These are phyloP conservation scores for Octodon degus DNA, from an alignment of 2,113 vertebrate genomes.

Conservation along the genomic window DNA sequence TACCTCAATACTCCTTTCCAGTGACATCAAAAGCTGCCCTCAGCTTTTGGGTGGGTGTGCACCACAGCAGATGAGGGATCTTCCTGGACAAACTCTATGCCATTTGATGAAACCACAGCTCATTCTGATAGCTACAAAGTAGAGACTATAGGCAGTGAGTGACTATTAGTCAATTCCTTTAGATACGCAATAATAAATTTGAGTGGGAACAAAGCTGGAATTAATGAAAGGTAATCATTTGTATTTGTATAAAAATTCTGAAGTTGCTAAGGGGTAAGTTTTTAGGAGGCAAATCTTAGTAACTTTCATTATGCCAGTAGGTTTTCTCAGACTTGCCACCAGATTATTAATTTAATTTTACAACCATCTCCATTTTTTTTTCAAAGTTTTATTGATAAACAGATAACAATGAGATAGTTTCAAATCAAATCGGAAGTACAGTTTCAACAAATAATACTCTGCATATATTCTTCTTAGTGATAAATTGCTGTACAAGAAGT, in stretches of 20 bases:
- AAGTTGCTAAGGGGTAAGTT: neutral
- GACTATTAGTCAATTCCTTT: neutral
- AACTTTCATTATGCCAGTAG: neutral
- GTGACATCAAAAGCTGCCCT: conserved; percentile 93
- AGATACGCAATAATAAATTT: neutral
- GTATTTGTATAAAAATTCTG: conserved; percentile 24
- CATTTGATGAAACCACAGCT: conserved; percentile 92
- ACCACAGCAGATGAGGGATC: conserved; percentile 89
- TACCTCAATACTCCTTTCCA: conserved; percentile 80
- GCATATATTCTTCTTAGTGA: too few relatives aligned
- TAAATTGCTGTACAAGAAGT: too few relatives aligned
- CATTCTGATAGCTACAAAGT: conserved; percentile 92
- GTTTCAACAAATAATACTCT: too few relatives aligned
- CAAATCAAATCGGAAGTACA: too few relatives aligned
- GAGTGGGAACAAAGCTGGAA: neutral
- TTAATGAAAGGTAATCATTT: conserved; percentile 12
- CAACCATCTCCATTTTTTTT: neutral
- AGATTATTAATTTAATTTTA: neutral
- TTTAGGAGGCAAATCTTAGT: conserved; percentile 2
- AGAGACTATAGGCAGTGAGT: conserved; percentile 91
- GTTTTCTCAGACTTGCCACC: neutral
- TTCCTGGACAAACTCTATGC: conserved; percentile 92
- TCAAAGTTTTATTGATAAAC: too few relatives aligned
- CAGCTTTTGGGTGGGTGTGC: conserved; percentile 91
- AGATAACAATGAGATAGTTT: too few relatives aligned